Evolutionary conservation across 1,140 invertebrate species (phyloP).

Genomic region (Neodiprion virginianus): DNA sequence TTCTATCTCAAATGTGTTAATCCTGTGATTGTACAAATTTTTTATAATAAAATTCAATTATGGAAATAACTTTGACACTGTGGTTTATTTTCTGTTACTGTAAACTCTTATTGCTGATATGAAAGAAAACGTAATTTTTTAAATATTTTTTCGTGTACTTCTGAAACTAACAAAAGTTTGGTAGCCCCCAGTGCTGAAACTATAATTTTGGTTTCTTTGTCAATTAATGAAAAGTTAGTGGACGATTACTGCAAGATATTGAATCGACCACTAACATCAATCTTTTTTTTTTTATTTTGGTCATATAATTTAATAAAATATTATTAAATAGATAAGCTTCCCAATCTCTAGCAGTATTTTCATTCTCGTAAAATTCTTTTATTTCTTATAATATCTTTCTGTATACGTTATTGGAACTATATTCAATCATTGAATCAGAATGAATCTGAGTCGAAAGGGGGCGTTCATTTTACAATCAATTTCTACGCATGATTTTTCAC

Average conservation of each 20-base stretch:
- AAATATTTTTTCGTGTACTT: neutral
- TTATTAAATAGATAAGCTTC: too few species aligned
- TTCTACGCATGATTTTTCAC: neutral
- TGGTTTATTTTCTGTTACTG: neutral
- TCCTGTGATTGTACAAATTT: constrained; percentile 1
- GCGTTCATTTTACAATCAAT: neutral
- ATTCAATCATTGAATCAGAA: neutral
- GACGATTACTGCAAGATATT: too few species aligned
- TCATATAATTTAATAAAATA: too few species aligned
- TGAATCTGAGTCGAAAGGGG: neutral
- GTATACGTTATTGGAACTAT: neutral
- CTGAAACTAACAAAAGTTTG: too few species aligned
- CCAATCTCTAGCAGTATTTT: neutral
- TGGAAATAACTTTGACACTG: neutral
- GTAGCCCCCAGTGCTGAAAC: too few species aligned
- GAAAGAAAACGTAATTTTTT: neutral
- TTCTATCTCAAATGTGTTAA: neutral
- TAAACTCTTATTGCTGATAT: neutral
- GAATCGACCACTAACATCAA: neutral
- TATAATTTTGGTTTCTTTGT: too few species aligned
- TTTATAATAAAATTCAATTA: neutral
- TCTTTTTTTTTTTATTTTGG: neutral
- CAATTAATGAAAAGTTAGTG: too few species aligned
- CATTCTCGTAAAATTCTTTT: neutral
- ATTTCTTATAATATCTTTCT: neutral